Evolutionary conservation across 2,888 invertebrate species (phyloP), one percentile per base, ranked within the genome.

Genomic region (Cosmia trapezina): DNA sequence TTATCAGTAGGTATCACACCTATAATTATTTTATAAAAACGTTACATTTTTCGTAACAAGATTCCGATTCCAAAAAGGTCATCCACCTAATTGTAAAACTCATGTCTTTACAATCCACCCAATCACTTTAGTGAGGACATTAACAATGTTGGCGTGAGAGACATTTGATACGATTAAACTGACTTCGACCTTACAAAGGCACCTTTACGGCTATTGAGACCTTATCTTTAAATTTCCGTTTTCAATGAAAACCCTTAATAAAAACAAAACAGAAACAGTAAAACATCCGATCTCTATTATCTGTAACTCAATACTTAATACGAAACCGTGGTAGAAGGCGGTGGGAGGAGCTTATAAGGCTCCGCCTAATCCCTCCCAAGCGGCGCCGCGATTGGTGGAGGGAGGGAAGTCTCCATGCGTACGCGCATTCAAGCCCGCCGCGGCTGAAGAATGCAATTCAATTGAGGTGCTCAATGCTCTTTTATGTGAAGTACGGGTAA

Each of bases 241-340:
- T 89, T 89, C 89, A 91, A 91, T 91, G 91, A 91, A 91, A 89
- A 83, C 83, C 70, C 65, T 84, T 80, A 86, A 87, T 89, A 91
- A 90, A 90, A 91, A 89, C 83, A 88, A 86, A 83, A 82, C 83
- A 86, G 84, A 83, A 89, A 80, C 81, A 84, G 84, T 83, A 81
- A 88, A 87, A 89, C 88, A 90, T 85, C 86, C 86, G 87, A 90
- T 89, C 89, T 89, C 90, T 92, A 93, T 91, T 92, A 92, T 93
- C 92, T 89, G 92, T 91, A 93, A 94, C 92, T 89, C 91, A 90
- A 94, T 93, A 93, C 92, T 91, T 88, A 80, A 83, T 89, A 89
- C 87, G 81, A 91, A 91, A 89, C 91, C 88, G 86, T 89, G 85
- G 87, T 84, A 81, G 74, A 86, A 89, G 95, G 95, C 93, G 95